Conservation (phyloP, 2,888 invertebrate species). For the Cantharis rustica region DNA sequence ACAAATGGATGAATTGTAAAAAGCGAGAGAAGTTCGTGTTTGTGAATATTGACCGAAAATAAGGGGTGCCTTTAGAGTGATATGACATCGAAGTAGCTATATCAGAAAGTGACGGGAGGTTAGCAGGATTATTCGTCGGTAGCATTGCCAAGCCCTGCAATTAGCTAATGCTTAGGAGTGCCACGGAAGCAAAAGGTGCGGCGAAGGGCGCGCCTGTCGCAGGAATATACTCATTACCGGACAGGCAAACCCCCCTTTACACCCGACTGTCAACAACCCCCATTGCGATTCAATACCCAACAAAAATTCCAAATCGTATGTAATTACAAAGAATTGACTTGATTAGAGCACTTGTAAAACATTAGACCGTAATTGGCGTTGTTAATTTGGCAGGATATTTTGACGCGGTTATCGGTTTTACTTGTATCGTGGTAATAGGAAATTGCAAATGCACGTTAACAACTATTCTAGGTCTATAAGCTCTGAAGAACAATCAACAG, state of each 20-base stretch:
- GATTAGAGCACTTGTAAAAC: neutral
- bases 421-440: slow-evolving; percentile 2
- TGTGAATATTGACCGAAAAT: slow-evolving; percentile 6
- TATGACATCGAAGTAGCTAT: slow-evolving; percentile 27
- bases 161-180: slow-evolving; percentile 48
- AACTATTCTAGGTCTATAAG: neutral
- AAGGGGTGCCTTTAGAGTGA: slow-evolving; percentile 23
- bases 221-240: slow-evolving; percentile 37
- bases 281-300: slow-evolving; percentile 2
- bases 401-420: slow-evolving; percentile 11
- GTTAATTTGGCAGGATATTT: slow-evolving; percentile 6
- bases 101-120: slow-evolving; percentile 41
- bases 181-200: slow-evolving; percentile 38
- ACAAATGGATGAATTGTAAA: neutral
- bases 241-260: slow-evolving; percentile 24
- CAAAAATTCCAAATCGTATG: slow-evolving; percentile 6
- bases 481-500: neutral
- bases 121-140: slow-evolving; percentile 41
- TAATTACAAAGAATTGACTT: neutral
- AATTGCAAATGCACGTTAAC: neutral
- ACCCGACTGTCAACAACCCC: slow-evolving; percentile 24
- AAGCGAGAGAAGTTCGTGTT: slow-evolving; percentile 1
- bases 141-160: slow-evolving; percentile 44
- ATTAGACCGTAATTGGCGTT: neutral
- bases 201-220: slow-evolving; percentile 32